phyloP scores from a whole-genome alignment of 2,113 vertebrate genomes.

The Nothoprocta pentlandii region DNA sequence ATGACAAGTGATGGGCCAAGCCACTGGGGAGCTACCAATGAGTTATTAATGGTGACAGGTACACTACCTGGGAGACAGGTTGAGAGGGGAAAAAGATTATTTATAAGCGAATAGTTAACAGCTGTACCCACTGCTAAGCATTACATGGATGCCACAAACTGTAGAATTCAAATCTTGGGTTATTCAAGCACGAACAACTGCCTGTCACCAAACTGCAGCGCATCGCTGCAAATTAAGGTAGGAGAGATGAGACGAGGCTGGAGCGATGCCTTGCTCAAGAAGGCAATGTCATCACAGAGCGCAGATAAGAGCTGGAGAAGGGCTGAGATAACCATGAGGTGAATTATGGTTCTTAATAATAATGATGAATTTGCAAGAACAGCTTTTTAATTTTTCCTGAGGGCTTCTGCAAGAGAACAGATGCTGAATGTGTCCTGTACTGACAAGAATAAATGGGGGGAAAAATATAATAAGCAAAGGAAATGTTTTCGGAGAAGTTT shows the following conservation, averaged over 20 bases:
- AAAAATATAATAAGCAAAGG: slow-evolving; percentile 43
- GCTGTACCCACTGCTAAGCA: slow-evolving; percentile 88
- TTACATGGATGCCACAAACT: slow-evolving; percentile 88
- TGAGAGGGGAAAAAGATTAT: slow-evolving; percentile 85
- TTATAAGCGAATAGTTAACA: slow-evolving; percentile 89
- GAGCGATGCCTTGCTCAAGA: slow-evolving; percentile 70
- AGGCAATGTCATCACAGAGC: slow-evolving; percentile 75
- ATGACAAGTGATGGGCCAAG: slow-evolving; percentile 84
- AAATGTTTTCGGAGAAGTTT: slow-evolving; percentile 51
- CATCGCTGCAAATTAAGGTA: slow-evolving; percentile 84
- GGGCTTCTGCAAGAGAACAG: slow-evolving; percentile 78
- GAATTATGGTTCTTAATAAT: slow-evolving; percentile 77
- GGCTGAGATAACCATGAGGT: slow-evolving; percentile 72
- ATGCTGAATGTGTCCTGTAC: slow-evolving; percentile 76
- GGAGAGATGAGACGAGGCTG: slow-evolving; percentile 73
- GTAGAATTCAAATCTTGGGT: slow-evolving; percentile 86
- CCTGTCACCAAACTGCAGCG: slow-evolving; percentile 84
- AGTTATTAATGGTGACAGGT: slow-evolving; percentile 91
- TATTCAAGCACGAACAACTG: slow-evolving; percentile 88
- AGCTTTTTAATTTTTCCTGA: slow-evolving; percentile 82
- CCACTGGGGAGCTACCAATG: slow-evolving; percentile 78
- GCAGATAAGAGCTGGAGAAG: slow-evolving; percentile 67
- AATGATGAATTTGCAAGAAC: slow-evolving; percentile 78
- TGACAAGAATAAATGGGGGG: slow-evolving; percentile 70
- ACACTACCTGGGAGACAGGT: slow-evolving; percentile 89